These are phyloP conservation scores for Anoura caudifer DNA, from an alignment of 2,113 vertebrate genomes.

Conservation along the genomic window DNA sequence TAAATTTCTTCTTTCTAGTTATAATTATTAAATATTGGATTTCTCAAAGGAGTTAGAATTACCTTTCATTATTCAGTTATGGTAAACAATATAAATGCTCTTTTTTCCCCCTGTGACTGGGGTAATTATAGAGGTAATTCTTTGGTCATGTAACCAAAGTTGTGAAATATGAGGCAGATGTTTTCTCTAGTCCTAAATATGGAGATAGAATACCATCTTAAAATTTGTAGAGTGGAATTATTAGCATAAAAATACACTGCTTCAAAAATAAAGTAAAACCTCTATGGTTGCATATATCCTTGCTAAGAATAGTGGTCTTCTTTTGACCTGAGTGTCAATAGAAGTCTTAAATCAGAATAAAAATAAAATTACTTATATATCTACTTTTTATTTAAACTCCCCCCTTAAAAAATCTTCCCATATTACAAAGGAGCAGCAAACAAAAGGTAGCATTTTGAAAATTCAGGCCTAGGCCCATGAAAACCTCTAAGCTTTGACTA, in stretches of 20 bases:
- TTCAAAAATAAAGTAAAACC: background rate
- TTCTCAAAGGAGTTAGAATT: constrained; percentile 19
- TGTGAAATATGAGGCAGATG: background rate
- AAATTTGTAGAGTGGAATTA: constrained; percentile 14
- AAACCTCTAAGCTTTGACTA: constrained; percentile 9
- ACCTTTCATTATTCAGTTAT: background rate
- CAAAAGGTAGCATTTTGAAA: background rate
- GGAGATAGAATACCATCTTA: background rate
- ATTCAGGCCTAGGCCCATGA: background rate
- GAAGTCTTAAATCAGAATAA: background rate
- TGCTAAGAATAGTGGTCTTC: background rate
- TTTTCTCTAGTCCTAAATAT: background rate
- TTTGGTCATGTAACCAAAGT: background rate
- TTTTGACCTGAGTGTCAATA: background rate
- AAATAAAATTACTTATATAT: background rate
- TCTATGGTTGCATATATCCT: background rate
- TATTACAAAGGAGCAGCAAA: background rate
- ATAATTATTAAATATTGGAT: constrained; percentile 5
- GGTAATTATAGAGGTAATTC: background rate
- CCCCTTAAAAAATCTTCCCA: background rate
- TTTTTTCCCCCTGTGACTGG: background rate
- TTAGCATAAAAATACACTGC: background rate
- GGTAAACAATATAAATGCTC: background rate
- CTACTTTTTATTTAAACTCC: background rate
- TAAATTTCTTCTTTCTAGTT: background rate